Evolutionary conservation across 1,140 invertebrate genomes (phyloP).

Genomic region (Hyles vespertilio): DNA sequence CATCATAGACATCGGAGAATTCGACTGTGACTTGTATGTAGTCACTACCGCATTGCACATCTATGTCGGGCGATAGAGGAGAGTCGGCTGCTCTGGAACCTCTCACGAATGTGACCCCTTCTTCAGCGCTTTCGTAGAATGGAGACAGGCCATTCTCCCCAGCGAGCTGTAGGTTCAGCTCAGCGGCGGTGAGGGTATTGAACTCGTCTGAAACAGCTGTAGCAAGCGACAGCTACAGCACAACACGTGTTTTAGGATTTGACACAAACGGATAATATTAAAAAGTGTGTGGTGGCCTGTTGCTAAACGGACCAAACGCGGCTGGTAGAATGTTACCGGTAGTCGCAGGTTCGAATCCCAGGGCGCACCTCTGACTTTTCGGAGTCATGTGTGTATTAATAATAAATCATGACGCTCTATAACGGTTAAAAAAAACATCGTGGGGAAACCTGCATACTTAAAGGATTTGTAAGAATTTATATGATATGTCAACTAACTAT

Average conservation of each 20-base stretch:
- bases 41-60: conserved; percentile 79
- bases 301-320: too few relatives aligned
- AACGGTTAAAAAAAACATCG: too few relatives aligned
- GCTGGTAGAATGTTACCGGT: too few relatives aligned
- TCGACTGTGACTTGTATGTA: conserved; percentile 80
- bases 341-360: too few relatives aligned
- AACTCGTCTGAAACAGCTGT: conserved; percentile 69
- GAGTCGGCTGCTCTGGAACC: conserved; percentile 56
- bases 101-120: conserved; percentile 65
- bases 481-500: background rate
- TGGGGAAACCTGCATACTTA: too few relatives aligned
- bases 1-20: conserved; percentile 80
- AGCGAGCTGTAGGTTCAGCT: conserved; percentile 62
- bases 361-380: too few relatives aligned
- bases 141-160: conserved; percentile 57
- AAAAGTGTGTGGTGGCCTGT: background rate
- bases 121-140: conserved; percentile 63
- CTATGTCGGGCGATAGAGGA: conserved; percentile 68
- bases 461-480: background rate
- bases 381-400: too few relatives aligned
- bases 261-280: background rate
- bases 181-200: conserved; percentile 57
- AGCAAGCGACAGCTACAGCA: conserved; percentile 68
- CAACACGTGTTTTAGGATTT: background rate
- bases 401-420: too few relatives aligned